Evolutionary conservation across 2,888 invertebrate species (phyloP).

Genomic region (Meloe dianella): DNA sequence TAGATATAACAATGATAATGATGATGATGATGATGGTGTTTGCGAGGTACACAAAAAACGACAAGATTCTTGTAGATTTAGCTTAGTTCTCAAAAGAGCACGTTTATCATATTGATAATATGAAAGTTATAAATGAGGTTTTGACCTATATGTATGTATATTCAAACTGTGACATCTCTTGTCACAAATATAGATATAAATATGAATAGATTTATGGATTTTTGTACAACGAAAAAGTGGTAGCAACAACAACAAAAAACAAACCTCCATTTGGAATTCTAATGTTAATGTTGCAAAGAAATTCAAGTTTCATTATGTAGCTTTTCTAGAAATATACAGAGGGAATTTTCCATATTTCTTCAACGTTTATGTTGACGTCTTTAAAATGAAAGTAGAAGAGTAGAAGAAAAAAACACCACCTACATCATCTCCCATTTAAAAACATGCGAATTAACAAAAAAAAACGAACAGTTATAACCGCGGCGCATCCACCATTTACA

Average conservation of each 20-base stretch:
- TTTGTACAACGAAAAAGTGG: neutral
- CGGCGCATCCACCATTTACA: no score
- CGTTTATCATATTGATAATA: neutral
- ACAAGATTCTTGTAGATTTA: neutral
- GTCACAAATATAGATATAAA: neutral
- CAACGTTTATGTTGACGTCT: neutral
- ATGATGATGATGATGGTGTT: neutral
- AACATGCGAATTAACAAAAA: no score
- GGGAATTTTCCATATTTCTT: neutral
- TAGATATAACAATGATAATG: neutral
- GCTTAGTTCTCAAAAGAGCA: neutral
- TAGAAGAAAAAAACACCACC: neutral
- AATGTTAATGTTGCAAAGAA: neutral
- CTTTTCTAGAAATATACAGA: neutral
- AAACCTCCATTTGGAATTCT: neutral
- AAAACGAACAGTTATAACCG: no score
- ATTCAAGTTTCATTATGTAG: conserved; percentile 3
- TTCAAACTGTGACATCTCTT: neutral
- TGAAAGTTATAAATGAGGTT: neutral
- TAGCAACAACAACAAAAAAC: neutral
- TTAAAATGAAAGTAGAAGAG: neutral
- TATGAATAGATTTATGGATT: neutral
- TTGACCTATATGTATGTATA: neutral
- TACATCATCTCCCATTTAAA: neutral
- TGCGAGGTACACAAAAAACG: neutral